Evolutionary conservation across 2,797 vertebrate species (phyloP).

Genomic region (Eutrigla gurnardus): DNA sequence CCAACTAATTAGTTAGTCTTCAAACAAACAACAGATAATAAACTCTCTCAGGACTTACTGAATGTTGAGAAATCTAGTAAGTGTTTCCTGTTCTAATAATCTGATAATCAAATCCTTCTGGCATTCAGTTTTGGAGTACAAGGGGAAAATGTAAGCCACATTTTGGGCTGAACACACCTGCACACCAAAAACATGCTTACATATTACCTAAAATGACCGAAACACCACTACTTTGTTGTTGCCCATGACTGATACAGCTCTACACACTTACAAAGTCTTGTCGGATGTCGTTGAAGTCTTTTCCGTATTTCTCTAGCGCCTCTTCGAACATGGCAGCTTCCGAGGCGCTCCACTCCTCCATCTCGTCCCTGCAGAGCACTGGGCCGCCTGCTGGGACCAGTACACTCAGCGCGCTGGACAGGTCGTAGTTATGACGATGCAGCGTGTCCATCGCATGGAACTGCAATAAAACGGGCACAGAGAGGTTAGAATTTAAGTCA

Average conservation of each 20-base stretch:
- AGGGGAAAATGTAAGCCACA: neutral
- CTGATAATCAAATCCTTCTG: neutral
- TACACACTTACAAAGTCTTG: constrained; percentile 95
- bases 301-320: constrained; percentile 97
- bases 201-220: neutral
- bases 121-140: neutral
- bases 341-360: constrained; percentile 98
- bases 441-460: constrained; percentile 98
- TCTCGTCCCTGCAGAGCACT: constrained; percentile 95
- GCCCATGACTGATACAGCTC: neutral
- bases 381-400: constrained; percentile 95
- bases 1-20: neutral
- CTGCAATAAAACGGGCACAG: constrained; percentile 68
- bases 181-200: no score
- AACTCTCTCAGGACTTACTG: neutral
- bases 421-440: constrained; percentile 93
- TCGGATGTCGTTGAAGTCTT: constrained; percentile 99
- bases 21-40: neutral
- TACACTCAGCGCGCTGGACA: constrained; percentile 94
- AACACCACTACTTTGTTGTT: no score
- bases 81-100: constrained; percentile 9
- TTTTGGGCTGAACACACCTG: neutral
- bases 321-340: constrained; percentile 98
- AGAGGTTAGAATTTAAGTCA: neutral
- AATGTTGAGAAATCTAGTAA: neutral